A percentile compares a stretch with the other conserved stretches of the same genome.
Evolutionary conservation across 2,797 vertebrate genomes (phyloP).

Genomic region (Pogoniulus pusillus): DNA sequence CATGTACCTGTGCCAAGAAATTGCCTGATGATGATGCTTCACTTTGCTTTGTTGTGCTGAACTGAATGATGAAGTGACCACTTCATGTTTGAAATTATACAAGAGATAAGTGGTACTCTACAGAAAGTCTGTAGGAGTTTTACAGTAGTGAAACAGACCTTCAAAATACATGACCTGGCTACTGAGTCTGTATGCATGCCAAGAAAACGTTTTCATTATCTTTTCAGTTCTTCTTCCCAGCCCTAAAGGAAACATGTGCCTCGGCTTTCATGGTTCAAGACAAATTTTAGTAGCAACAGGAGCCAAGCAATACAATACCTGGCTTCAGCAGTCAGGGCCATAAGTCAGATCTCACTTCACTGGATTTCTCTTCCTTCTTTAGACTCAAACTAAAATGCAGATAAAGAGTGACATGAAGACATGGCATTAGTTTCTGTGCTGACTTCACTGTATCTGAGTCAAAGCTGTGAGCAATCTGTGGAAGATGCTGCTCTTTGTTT

Average conservation of each 20-base stretch:
- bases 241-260: background rate
- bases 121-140: background rate
- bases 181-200: background rate
- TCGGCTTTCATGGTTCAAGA: background rate
- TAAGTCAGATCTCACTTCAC: background rate
- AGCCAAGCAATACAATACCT: background rate
- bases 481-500: background rate
- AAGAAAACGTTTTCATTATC: background rate
- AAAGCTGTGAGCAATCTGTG: background rate
- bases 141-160: background rate
- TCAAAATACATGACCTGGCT: background rate
- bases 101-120: background rate
- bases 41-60: background rate
- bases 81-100: background rate
- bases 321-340: background rate
- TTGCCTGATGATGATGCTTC: background rate
- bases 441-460: background rate
- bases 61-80: slow-evolving; percentile 15
- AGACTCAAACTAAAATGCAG: background rate
- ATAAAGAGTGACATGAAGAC: background rate
- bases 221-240: background rate
- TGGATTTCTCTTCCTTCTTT: background rate
- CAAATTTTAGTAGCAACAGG: background rate
- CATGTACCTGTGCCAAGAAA: background rate
- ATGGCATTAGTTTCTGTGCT: background rate